Base-by-base conservation (phyloP, 2,888 invertebrate species). In the Hemistola chrysoprasaria region DNA sequence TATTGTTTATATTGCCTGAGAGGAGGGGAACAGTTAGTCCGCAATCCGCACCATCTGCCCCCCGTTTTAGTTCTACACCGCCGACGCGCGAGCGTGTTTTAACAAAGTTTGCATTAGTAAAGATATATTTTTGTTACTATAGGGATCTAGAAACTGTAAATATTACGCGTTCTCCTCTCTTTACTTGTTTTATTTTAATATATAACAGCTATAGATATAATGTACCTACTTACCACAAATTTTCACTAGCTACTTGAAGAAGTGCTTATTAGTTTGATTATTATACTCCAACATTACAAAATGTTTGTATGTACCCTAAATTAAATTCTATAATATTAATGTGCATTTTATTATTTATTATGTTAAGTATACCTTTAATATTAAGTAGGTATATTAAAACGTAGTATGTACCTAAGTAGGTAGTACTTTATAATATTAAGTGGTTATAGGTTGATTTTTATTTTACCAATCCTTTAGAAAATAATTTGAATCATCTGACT, bases 221-320 rank as follows among this genome's bases (percentile, higher is more conserved):
- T 36, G 36, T 57, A 70, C 61, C 74, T 77, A 77, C 71, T 75
- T 74, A 77, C 68, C 76, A 72, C 69, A 68, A 73, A 69, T 70
- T 71, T 74, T 78, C 79, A 81, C 82, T 80, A 75, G 85, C 80
- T 80, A 79, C 74, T 79, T 72, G 62, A 71, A 77, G 57, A 72
- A 83, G 77, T 85, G 86, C 86, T 87, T 87, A 78, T 84, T 85
- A 86, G 84, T 86, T 86, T 80, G 77, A 76, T 82, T 80, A 86
- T 78, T 85, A 83, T 85, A 82, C 78, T 86, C 80, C 84, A 78
- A 78, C 81, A 83, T 84, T 85, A 85, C 83, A 84, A 84, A 83
- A 79, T 83, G 83, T 87, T 88, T 88, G 86, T 88, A 87, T 86
- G 84, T 87, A 88, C 83, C 83, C 78, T 85, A 83, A n/a, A 87